Evolutionary conservation across 1,140 invertebrate species (phyloP).

Genomic region (Hypothenemus hampei): DNA sequence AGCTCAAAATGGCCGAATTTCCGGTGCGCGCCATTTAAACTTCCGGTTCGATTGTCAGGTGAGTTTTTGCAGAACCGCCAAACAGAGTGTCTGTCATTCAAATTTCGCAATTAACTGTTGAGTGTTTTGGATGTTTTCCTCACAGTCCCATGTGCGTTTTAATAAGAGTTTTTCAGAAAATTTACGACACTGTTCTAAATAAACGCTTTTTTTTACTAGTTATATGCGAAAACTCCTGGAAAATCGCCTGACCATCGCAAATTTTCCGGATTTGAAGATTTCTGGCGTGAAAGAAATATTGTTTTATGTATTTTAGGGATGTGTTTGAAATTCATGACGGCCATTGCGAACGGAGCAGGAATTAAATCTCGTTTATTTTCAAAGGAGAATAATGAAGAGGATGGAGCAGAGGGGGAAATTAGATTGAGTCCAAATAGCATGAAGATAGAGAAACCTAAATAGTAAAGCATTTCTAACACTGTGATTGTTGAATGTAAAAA

Average conservation of each 20-base stretch:
- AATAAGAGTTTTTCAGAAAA: neutral
- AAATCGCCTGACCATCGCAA: conserved; percentile 18
- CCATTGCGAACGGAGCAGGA: conserved; percentile 5
- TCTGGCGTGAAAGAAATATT: conserved; percentile 23
- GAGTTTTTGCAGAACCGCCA: conserved; percentile 20
- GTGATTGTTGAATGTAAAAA: too few species aligned
- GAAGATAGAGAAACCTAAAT: too few species aligned
- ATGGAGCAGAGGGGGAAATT: too few species aligned
- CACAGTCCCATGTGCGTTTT: neutral
- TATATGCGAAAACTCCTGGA: conserved; percentile 6
- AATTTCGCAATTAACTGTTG: neutral
- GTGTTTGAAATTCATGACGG: conserved; percentile 24
- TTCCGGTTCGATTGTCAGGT: conserved; percentile 18
- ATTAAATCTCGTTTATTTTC: conserved; percentile 17
- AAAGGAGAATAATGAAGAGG: too few species aligned
- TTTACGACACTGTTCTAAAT: neutral
- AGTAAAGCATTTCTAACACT: too few species aligned
- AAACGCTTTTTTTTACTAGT: neutral
- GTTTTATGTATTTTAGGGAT: conserved; percentile 25
- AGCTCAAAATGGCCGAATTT: conserved; percentile 16
- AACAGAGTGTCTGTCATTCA: neutral
- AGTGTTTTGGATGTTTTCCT: neutral
- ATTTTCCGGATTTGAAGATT: conserved; percentile 24
- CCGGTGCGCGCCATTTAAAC: conserved; percentile 25
- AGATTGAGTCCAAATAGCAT: too few species aligned